Base-by-base conservation (phyloP, 2,888 invertebrate genomes). In the Epiblema foenella region DNA sequence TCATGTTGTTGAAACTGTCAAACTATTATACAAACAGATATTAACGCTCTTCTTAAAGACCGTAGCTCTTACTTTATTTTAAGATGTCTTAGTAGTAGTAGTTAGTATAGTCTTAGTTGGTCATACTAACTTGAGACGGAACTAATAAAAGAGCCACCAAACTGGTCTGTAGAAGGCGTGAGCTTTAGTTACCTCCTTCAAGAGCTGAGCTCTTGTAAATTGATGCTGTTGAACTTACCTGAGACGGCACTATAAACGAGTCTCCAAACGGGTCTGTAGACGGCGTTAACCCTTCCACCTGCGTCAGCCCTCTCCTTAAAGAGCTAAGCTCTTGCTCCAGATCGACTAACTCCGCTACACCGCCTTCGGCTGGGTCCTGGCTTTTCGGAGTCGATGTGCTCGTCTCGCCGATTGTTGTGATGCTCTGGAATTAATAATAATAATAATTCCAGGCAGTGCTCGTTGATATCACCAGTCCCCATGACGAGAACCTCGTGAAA, bases 241-340 rank as follows among this genome's bases (percentile, higher is more conserved):
- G 89, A 39, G 89, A 80, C 15, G 89, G 85, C 60, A 81, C 81
- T 46, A 85, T 91, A 75, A 93, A 93, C 37, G 92, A 93, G 79
- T 93, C 93, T 42, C 93, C 93, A 69, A 93, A 93, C 3, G 93
- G 93, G 74, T 93, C 93, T 4, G 95, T 91, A n/a, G 95, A 93
- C 2, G 96, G 95, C 3, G 97, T 97, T 46, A 97, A 96, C 71
- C 97, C 95, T 86, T 97, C 97, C 94, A 98, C 97, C 89, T 98
- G 98, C 77, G 97, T 96, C 74, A 98, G 96, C 1, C 98, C 98
- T 77, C 98, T 95, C 84, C 98, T 96, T 79, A 98, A 90, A 71
- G 97, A 97, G 83, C 96, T 97, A 73, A 98, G 91, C 89, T 98
- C 98, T 81, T 97, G 96, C 86, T 98, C 98, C 76, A 98, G 91